These are phyloP conservation scores for Morone saxatilis DNA, from an alignment of 2,113 vertebrate species.

Conservation along the genomic window DNA sequence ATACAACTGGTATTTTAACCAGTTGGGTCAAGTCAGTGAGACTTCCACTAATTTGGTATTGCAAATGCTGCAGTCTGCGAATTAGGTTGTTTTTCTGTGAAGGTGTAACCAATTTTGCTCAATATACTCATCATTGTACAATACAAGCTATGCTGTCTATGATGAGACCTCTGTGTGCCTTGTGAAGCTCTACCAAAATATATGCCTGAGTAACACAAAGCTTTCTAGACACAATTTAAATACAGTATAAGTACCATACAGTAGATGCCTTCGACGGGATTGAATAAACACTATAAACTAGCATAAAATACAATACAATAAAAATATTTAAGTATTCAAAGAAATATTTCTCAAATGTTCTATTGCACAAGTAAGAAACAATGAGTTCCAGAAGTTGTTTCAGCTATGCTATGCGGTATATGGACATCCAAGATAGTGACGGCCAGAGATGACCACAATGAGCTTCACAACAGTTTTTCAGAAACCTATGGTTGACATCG, in stretches of 20 bases:
- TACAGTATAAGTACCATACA: background rate
- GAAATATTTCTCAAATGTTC: too few relatives aligned
- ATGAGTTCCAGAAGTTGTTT: too few relatives aligned
- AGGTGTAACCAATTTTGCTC: background rate
- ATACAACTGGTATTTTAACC: slow-evolving; percentile 13
- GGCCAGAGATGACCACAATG: too few relatives aligned
- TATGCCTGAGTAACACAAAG: background rate
- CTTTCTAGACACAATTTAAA: background rate
- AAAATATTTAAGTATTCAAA: too few relatives aligned
- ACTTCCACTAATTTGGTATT: slow-evolving; percentile 12
- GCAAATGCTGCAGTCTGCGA: background rate
- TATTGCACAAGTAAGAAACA: too few relatives aligned
- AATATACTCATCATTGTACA: slow-evolving; percentile 6
- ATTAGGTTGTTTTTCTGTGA: background rate
- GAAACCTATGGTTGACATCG: too few relatives aligned
- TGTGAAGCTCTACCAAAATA: background rate
- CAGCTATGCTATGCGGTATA: too few relatives aligned
- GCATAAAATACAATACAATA: too few relatives aligned
- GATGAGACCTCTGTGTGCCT: background rate
- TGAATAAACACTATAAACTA: background rate
- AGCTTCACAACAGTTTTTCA: too few relatives aligned
- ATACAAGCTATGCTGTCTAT: background rate
- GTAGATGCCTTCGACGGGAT: too few relatives aligned
- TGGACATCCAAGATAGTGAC: too few relatives aligned
- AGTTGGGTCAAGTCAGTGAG: slow-evolving; percentile 12